These are phyloP conservation scores for Grapholita molesta DNA, from an alignment of 1,140 invertebrate species.

Conservation along the genomic window DNA sequence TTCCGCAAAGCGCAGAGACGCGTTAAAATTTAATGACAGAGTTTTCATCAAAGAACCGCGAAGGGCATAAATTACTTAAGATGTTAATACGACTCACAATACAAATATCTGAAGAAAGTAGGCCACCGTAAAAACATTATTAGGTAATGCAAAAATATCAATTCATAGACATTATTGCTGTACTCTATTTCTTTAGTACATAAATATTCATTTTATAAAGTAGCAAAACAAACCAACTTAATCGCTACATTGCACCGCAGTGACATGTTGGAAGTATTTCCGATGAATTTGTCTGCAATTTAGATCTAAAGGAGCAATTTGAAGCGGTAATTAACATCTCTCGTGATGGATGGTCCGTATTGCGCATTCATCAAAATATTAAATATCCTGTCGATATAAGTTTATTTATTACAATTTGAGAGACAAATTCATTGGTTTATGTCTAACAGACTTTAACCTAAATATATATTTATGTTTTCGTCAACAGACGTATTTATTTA, in stretches of 20 bases:
- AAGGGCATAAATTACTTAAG: background rate
- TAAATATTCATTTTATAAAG: background rate
- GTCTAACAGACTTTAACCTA: background rate
- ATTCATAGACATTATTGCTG: background rate
- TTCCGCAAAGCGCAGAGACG: background rate
- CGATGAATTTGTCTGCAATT: conserved; percentile 50
- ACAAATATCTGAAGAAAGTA: background rate
- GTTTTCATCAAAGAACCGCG: background rate
- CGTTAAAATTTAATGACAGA: conserved; percentile 16
- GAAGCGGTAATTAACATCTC: conserved; percentile 63
- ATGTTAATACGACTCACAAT: background rate
- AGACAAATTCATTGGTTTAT: background rate
- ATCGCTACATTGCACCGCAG: background rate
- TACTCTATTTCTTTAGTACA: too few relatives aligned
- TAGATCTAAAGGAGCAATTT: conserved; percentile 56
- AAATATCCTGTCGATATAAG: conserved; percentile 39
- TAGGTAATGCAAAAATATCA: background rate
- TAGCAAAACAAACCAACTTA: background rate
- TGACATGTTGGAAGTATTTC: conserved; percentile 34
- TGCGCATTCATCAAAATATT: conserved; percentile 46
- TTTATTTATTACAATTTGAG: conserved; percentile 34
- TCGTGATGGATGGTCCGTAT: conserved; percentile 48
- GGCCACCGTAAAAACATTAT: background rate
- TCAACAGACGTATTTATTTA: background rate
- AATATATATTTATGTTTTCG: background rate